These are phyloP conservation scores for Engystomops pustulosus DNA, from an alignment of 2,113 vertebrate species.

Conservation along the genomic window DNA sequence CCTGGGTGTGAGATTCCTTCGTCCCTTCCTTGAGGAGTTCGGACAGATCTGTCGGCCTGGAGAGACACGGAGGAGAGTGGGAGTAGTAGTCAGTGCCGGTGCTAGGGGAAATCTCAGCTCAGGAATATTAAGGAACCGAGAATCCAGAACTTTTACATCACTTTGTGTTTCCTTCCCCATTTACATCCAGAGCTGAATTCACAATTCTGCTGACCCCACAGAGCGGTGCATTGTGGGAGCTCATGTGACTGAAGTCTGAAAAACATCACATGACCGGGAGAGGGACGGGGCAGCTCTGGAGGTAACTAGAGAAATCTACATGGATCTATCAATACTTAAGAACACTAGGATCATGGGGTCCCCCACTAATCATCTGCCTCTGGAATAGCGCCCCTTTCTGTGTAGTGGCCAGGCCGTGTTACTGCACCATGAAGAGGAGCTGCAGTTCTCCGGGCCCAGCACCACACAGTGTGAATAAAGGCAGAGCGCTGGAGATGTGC, in stretches of 20 bases:
- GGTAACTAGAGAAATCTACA: background rate
- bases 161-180: background rate
- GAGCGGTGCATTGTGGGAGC: background rate
- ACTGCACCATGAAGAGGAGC: too few species aligned
- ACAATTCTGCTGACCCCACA: background rate
- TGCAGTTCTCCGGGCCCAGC: too few species aligned
- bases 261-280: too few species aligned
- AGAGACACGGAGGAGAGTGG: background rate
- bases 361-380: too few species aligned
- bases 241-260: background rate
- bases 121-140: background rate
- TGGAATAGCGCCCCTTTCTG: too few species aligned
- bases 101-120: background rate
- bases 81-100: too few species aligned
- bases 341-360: too few species aligned
- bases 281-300: background rate
- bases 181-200: background rate
- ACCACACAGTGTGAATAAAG: too few species aligned
- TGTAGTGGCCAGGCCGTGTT: too few species aligned
- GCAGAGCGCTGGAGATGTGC: too few species aligned
- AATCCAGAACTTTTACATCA: background rate
- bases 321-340: too few species aligned
- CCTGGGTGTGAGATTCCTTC: conserved; percentile 90
- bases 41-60: conserved; percentile 86
- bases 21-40: conserved; percentile 94